Evolutionary conservation across 2,888 invertebrate genomes (phyloP).

Genomic region (Sthenelais limicola): DNA sequence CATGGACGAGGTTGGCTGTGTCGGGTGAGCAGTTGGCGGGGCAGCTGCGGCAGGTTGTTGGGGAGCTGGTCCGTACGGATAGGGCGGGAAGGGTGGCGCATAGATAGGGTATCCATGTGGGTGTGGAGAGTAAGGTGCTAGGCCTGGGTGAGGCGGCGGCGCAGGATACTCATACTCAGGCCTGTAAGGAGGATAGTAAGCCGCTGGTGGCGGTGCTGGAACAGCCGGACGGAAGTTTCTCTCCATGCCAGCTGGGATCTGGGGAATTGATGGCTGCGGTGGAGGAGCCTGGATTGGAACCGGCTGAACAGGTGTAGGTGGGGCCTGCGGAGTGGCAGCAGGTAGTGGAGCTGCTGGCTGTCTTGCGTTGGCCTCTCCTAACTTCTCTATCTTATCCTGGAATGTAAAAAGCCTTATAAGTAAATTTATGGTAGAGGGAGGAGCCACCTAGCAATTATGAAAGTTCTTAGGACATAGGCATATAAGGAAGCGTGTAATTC

Average conservation of each 20-base stretch:
- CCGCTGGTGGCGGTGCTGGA: slow-evolving; percentile 52
- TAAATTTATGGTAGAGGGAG: too few species aligned
- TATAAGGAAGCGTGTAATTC: neutral
- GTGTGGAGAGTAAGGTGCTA: slow-evolving; percentile 25
- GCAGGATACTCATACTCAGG: slow-evolving; percentile 17
- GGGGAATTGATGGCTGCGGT: slow-evolving; percentile 7
- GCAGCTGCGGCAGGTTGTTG: neutral
- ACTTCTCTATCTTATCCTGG: slow-evolving; percentile 10
- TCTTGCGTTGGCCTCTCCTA: neutral
- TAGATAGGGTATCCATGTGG: slow-evolving; percentile 34
- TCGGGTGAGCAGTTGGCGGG: neutral
- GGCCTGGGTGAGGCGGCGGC: slow-evolving; percentile 20
- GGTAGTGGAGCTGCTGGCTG: neutral
- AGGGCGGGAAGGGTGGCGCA: neutral
- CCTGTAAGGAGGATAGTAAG: slow-evolving; percentile 13
- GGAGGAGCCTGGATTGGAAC: neutral
- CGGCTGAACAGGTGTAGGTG: neutral
- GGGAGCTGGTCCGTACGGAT: slow-evolving; percentile 7
- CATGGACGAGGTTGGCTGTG: slow-evolving; percentile 4
- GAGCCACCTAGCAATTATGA: too few species aligned
- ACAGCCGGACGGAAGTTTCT: slow-evolving; percentile 9
- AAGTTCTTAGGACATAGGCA: too few species aligned
- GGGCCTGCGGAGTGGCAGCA: neutral
- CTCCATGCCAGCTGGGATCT: slow-evolving; percentile 12
- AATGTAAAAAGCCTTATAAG: neutral